Base-by-base conservation (phyloP, 2,888 invertebrate species). In the Cyclophora albipunctata region DNA sequence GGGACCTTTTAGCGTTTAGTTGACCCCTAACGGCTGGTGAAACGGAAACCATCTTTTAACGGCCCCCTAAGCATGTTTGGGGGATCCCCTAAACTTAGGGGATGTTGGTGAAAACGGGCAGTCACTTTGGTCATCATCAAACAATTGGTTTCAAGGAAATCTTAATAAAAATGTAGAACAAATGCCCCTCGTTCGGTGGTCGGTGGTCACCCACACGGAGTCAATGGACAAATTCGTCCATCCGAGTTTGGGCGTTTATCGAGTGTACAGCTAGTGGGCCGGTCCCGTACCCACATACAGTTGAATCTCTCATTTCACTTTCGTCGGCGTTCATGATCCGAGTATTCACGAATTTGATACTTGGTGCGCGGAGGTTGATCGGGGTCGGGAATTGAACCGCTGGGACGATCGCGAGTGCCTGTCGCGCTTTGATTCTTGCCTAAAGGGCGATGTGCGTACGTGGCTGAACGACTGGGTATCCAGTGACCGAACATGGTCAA, bases 301-400 rank as follows among this genome's bases (percentile, higher is more conserved):
- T 69, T 70, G 71, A 69, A 70, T 75, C 78, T 80, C 73, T 72
- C 78, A 81, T 85, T 87, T 88, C 87, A 88, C 87, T 88, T 87
- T 88, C 86, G 69, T 75, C 73, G 70, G 69, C 73, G 64, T 74
- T n/a, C n/a, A n/a, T 4, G 50, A 44, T 3, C 34, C 35, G 7
- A 7, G 37, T 4, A 3, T 37, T 3, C 45, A 45, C 37, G 45
- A 42, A 7, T 42, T 42, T 20, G 42, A 42, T 42, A 20, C 20
- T 3, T 45, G 45, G 45, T 45, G 34, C 34, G 5, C 7, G 5
- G 45, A 45, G 34, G 45, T 45, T 7, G 58, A 62, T 44, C 44
- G 52, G 2, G 59, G 54, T 2, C 37, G 45, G 7, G 34, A 34
- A 7, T 5, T 45, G 5, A 59, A 58, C 34, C n/a, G 41, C 6